phyloP scores from a whole-genome alignment of 2,113 vertebrate genomes.

The Hippolais icterina region DNA sequence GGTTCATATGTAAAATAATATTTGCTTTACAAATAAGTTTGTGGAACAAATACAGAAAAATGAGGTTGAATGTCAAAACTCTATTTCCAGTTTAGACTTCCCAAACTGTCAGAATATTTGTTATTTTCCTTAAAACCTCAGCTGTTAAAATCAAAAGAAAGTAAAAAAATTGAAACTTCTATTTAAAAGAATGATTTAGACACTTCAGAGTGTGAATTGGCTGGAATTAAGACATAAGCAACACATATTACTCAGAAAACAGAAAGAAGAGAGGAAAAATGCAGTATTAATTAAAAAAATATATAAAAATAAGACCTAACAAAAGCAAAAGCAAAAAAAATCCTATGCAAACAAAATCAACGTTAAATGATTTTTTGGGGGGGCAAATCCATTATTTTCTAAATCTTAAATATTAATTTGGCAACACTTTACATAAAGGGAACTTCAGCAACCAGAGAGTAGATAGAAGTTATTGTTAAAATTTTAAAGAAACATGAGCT shows the following conservation, averaged over 20 bases:
- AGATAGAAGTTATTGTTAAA: not conserved
- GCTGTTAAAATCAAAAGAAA: not conserved
- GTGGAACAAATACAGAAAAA: slow-evolving; percentile 6
- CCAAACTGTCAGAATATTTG: not conserved
- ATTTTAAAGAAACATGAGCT: not conserved
- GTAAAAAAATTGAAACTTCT: not conserved
- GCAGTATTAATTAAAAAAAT: not conserved
- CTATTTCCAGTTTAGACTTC: not conserved
- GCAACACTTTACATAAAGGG: not conserved
- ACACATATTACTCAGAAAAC: not conserved
- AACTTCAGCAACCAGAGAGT: not conserved
- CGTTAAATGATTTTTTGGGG: accelerated
- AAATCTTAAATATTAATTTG: not conserved
- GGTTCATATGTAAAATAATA: not conserved
- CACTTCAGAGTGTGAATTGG: not conserved
- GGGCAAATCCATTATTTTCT: not conserved
- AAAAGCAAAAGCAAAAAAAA: not conserved
- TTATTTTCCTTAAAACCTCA: not conserved
- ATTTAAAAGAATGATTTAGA: not conserved
- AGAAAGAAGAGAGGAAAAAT: not conserved
- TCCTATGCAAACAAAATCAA: not conserved
- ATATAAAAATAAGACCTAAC: not conserved
- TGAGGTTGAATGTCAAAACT: not conserved
- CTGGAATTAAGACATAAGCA: not conserved
- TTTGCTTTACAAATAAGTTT: slow-evolving; percentile 1